Conservation (phyloP, 2,888 invertebrate species). For the Miltochrista miniata region DNA sequence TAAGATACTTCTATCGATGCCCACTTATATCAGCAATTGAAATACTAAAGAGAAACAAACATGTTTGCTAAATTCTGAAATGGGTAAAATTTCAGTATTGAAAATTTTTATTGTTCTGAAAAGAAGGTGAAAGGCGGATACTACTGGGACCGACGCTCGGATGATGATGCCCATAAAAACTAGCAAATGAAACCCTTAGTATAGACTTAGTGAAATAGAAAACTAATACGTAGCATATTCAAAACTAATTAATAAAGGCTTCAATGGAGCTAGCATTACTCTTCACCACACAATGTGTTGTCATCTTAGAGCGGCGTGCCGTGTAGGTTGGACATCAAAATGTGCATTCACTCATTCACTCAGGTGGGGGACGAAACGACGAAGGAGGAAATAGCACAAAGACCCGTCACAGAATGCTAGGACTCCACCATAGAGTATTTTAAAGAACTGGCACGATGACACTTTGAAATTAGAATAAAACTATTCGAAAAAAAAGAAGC, state of each 20-base stretch:
- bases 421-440: slow-evolving; percentile 39
- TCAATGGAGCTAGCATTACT: slow-evolving; percentile 10
- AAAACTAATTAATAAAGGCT: slow-evolving; percentile 23
- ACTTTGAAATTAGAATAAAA: neutral
- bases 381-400: slow-evolving; percentile 63
- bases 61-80: too few species aligned
- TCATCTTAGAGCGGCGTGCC: slow-evolving; percentile 37
- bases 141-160: too few species aligned
- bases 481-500: neutral
- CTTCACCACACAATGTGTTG: slow-evolving; percentile 32
- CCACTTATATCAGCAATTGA: too few species aligned
- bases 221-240: slow-evolving; percentile 5
- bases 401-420: slow-evolving; percentile 52
- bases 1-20: too few species aligned
- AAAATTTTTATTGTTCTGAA: too few species aligned
- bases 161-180: neutral
- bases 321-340: slow-evolving; percentile 48
- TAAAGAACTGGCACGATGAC: slow-evolving; percentile 1
- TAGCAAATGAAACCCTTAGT: neutral
- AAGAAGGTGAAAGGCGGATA: too few species aligned
- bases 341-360: slow-evolving; percentile 59
- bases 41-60: too few species aligned
- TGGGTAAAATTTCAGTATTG: too few species aligned
- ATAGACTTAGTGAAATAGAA: neutral
- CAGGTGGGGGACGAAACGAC: slow-evolving; percentile 38